Evolutionary conservation across 1,140 invertebrate species (phyloP), one percentile per base, ranked within the genome.

Genomic region (Achatina immaculata): DNA sequence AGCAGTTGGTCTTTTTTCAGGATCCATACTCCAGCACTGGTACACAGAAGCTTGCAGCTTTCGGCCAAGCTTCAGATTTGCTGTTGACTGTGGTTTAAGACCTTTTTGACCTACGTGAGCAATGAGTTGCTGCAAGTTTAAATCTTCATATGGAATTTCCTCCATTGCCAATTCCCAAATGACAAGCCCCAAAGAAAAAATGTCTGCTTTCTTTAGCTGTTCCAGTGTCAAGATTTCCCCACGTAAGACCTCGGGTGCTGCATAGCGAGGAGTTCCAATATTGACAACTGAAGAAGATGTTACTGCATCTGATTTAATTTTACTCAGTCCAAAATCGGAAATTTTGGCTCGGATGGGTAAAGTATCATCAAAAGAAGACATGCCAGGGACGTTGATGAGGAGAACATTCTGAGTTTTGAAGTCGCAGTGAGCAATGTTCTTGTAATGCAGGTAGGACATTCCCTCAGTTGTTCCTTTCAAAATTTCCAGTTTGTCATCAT

Each of bases 71-170:
- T 14, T 68, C 14, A 36, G 3, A 9, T 14, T 14, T 16, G 1
- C 31, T 40, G 31, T 2, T 6, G 6, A 1, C 6, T 31, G 31
- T 14, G 65, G 65, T 40, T 7, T 68, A 1, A 68, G 38, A 7
- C 65, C 65, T 36, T 68, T 68, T 31, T 36, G n/a, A 36, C 65
- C 65, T 16, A 68, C 65, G 4, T 68, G 65, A 34, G 16, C 38
- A 16, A 4, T 6, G 36, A 68, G 65, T 40, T 68, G 65, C 24
- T 4, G 31, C 2, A 6, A 24, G 7, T 36, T 36, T 40, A 68
- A 68, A 21, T 40, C 65, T 68, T 68, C 62, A 65, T 11, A 65
- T 65, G 62, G 62, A 65, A 65, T 65, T 34, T 65, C 68, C n/a
- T 71, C 68, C 40, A 43, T 11, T 24, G n/a, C 16, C 28, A 71